A percentile compares a stretch with the other conserved stretches of the same genome.
These are phyloP conservation scores for Leptopilina boulardi DNA, from an alignment of 1,140 invertebrate genomes.

Conservation along the genomic window DNA sequence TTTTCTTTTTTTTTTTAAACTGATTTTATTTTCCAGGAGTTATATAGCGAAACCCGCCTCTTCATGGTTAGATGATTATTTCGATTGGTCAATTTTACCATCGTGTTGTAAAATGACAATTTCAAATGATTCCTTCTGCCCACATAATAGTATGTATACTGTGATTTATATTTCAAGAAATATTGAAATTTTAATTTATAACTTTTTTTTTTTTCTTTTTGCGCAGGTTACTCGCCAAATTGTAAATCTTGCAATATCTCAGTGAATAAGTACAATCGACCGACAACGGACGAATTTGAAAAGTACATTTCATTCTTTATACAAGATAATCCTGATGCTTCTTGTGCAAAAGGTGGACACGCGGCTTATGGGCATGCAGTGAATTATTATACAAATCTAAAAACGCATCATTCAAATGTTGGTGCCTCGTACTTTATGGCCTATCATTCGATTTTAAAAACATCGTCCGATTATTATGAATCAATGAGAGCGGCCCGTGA, in stretches of 20 bases:
- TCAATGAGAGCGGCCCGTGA: slow-evolving; percentile 88
- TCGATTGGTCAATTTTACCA: slow-evolving; percentile 86
- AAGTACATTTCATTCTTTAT: slow-evolving; percentile 92
- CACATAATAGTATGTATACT: slow-evolving; percentile 75
- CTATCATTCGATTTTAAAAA: slow-evolving; percentile 96
- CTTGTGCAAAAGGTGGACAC: slow-evolving; percentile 92
- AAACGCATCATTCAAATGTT: slow-evolving; percentile 73
- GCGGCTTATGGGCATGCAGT: slow-evolving; percentile 87
- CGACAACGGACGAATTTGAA: slow-evolving; percentile 82
- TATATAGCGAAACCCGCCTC: slow-evolving; percentile 92
- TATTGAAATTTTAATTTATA: not conserved
- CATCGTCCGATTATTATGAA: slow-evolving; percentile 93
- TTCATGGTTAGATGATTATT: slow-evolving; percentile 98
- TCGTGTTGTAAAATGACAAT: slow-evolving; percentile 80
- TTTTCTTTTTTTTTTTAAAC: not conserved
- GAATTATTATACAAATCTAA: slow-evolving; percentile 76
- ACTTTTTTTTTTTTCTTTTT: slow-evolving; percentile 10
- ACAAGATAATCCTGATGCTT: slow-evolving; percentile 89
- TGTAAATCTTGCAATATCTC: slow-evolving; percentile 77
- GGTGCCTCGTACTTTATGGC: slow-evolving; percentile 93
- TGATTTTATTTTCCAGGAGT: slow-evolving; percentile 76
- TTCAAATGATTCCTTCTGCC: slow-evolving; percentile 82
- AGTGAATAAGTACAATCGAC: slow-evolving; percentile 77
- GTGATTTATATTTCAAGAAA: too few species aligned
- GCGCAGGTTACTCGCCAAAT: slow-evolving; percentile 52